A percentile compares a stretch with the other conserved stretches of the same genome.
These are phyloP conservation scores for Pemphigus obesinymphae DNA, from an alignment of 1,140 invertebrate genomes.

Conservation along the genomic window DNA sequence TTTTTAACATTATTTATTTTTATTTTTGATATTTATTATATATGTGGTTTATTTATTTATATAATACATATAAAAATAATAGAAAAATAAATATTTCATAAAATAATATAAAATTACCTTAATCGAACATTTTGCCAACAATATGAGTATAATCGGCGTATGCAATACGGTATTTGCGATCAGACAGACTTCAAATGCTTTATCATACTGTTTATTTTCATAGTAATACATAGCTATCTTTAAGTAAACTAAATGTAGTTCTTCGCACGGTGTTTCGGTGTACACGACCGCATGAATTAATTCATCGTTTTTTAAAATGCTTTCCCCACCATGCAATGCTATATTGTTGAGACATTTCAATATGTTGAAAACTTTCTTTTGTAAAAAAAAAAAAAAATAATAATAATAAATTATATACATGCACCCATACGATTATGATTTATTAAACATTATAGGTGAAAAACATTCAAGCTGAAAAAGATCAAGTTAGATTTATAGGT, in stretches of 20 bases:
- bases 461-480: no score
- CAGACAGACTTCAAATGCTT: background rate
- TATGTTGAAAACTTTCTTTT: background rate
- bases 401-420: background rate
- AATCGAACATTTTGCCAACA: constrained; percentile 18
- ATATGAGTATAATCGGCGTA: background rate
- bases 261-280: background rate
- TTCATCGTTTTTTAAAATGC: background rate
- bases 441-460: no score
- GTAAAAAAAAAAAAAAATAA: background rate
- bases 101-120: no score
- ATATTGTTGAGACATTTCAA: constrained; percentile 2
- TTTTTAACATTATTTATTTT: background rate
- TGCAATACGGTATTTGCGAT: background rate
- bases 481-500: no score
- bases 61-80: no score
- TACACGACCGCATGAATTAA: no score
- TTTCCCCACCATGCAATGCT: background rate
- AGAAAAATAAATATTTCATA: no score
- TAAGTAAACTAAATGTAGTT: background rate
- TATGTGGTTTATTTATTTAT: no score
- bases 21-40: no score
- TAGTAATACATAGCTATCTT: background rate
- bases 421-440: background rate
- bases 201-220: background rate